Percentiles rank a stretch among this genome's conserved stretches.
Evolutionary conservation across 1,140 invertebrate genomes (phyloP).

Genomic region (honey bee (Apis mellifera)): DNA sequence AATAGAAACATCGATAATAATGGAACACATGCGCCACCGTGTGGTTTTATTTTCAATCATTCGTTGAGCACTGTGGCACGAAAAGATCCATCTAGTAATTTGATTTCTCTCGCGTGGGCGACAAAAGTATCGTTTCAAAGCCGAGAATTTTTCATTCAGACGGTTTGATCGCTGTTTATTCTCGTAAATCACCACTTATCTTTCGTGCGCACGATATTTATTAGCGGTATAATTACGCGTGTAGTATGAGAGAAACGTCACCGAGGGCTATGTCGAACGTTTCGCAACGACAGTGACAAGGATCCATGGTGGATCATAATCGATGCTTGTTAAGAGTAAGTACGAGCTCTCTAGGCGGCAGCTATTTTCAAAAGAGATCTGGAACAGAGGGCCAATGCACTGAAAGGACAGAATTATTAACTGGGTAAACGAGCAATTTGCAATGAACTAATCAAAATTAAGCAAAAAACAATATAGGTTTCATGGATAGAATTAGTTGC

Average conservation of each 20-base stretch:
- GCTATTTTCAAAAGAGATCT: not conserved
- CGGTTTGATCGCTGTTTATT: not conserved
- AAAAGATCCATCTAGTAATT: not conserved
- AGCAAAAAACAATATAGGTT: not conserved
- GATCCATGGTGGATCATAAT: not conserved
- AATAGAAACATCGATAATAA: not conserved
- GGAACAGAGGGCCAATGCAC: not conserved
- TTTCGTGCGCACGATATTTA: not conserved
- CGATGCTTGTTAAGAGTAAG: slow-evolving; percentile 1
- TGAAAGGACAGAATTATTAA: slow-evolving; percentile 27
- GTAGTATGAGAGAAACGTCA: not conserved
- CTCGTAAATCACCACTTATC: slow-evolving; percentile 26
- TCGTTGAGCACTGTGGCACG: not conserved
- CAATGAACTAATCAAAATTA: too few relatives aligned
- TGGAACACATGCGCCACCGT: not conserved
- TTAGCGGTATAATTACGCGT: slow-evolving; percentile 35
- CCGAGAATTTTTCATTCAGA: not conserved
- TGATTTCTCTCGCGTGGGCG: slow-evolving; percentile 16
- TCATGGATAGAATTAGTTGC: not conserved
- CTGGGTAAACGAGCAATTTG: not conserved
- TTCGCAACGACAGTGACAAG: not conserved
- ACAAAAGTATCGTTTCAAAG: not conserved
- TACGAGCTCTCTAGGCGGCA: not conserved
- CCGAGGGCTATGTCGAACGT: not conserved
- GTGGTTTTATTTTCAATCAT: not conserved